Evolutionary conservation across 2,113 vertebrate species (phyloP), one percentile per base, ranked within the genome.

Genomic region (Polyodon spathula): DNA sequence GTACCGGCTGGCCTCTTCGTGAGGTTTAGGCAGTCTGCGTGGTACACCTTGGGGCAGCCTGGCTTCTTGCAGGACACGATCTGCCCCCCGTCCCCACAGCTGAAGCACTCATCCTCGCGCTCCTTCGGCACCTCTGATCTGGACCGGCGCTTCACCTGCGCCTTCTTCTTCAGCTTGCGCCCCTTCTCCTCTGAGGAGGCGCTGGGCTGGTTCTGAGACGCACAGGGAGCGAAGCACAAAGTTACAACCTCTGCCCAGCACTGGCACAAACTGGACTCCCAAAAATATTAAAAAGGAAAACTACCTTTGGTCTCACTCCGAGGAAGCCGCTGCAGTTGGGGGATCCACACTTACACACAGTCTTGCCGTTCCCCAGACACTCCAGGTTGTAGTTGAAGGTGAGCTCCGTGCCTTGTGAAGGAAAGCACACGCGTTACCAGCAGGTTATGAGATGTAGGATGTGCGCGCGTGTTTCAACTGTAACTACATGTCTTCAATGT

Each of bases 371-470:
- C 40, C 95, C 96, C 79, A 99, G 78, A 82, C 96, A 99, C 73
- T 98, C 96, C 74, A 98, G 84, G 71, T 99, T 98, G 79, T 99
- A 99, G 86, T 99, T 99, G 82, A 99, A 99, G 61, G 95, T 98
- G 63, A 99, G 87, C 71, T 99, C 96, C 42, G 90, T 95, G 63
- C 93, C 96, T 99, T n/a, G n/a, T n/a, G 81, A 37, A 66, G 41
- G 70, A 52, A 70, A 63, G 54, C 43, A 77, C 12, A 55, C 56
- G 40, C n/a, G 59, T 37, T n/a, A n/a, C n/a, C n/a, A n/a, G n/a
- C n/a, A n/a, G n/a, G n/a, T n/a, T n/a, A n/a, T n/a, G n/a, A n/a
- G n/a, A n/a, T n/a, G n/a, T n/a, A n/a, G n/a, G n/a, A n/a, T n/a
- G n/a, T n/a, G n/a, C n/a, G n/a, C n/a, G n/a, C n/a, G n/a, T n/a